These are phyloP conservation scores for Crotalus tigris DNA, from an alignment of 2,113 vertebrate species.

Conservation along the genomic window DNA sequence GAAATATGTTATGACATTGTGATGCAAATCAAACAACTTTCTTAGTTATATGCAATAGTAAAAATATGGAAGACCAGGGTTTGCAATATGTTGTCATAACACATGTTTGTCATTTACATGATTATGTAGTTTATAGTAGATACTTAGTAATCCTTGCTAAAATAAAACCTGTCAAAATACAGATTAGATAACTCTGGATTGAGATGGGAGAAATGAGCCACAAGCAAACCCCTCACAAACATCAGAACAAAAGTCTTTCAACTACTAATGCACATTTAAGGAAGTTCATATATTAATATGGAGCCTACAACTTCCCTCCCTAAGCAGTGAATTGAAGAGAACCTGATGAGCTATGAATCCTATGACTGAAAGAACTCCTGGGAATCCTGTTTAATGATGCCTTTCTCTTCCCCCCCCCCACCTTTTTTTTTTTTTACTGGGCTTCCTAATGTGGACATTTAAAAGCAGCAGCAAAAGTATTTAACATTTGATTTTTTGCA, in stretches of 20 bases:
- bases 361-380: not conserved
- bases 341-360: not conserved
- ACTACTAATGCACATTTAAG: not conserved
- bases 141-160: not conserved
- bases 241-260: not conserved
- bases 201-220: not conserved
- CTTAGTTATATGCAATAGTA: not conserved
- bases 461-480: not conserved
- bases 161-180: not conserved
- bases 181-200: not conserved
- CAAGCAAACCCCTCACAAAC: not conserved
- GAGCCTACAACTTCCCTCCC: not conserved
- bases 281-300: not conserved
- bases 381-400: not conserved
- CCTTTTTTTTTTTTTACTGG: not conserved
- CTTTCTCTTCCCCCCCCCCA: not conserved
- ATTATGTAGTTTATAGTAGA: not conserved
- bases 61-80: not conserved
- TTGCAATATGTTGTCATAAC: not conserved
- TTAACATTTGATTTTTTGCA: not conserved
- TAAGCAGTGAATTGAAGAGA: not conserved
- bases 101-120: not conserved
- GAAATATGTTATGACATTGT: not conserved
- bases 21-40: not conserved
- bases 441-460: not conserved